Evolutionary conservation across 2,797 vertebrate species (phyloP), one percentile per base, ranked within the genome.

Genomic region (Falco biarmicus): DNA sequence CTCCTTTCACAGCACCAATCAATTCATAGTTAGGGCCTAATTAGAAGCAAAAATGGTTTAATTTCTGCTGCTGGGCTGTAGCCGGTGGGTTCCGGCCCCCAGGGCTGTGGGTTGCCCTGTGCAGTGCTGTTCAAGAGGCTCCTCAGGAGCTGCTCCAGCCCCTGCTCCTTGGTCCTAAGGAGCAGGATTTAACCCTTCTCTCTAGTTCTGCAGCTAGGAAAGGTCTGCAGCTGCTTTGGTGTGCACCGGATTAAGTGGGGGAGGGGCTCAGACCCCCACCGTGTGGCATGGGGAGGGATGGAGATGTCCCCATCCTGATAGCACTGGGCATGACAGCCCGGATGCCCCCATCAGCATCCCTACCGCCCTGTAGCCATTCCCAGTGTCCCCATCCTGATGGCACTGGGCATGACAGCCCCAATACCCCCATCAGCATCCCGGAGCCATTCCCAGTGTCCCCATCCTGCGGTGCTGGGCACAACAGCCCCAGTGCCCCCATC

Each of bases 281-380:
- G 1, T 2, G 15, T 2, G 45, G 16, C 16, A 1, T 0, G 6
- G 51, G 11, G 22, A 24, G 43, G 61, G 74, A 22, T 32, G 90
- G 77, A 18, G 61, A 19, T 0, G 13, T 24, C n/a, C 3, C 53
- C 68, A 15, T n/a, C 34, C 47, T 6, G 3, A 39, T 5, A 50
- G 13, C 2, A 4, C 79, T 6, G 4, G 3, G 3, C 32, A 14
- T 3, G 1, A 18, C 66, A 53, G 48, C 51, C 41, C 6, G 6
- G 41, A 6, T 43, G 11, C 43, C 64, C 70, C 0, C 0, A 0
- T 0, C 1, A 0, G 10, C n/a, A 6, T 4, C 41, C 41, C 41
- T 43, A 43, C 41, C 41, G 6, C 34, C 21, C 78, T 0, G 0
- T 8, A 20, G 34, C 15, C 11, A 0, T 22, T 39, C 51, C 65